These are phyloP conservation scores for Malurus alboscapulatus DNA, from an alignment of 2,113 vertebrate species.

Conservation along the genomic window DNA sequence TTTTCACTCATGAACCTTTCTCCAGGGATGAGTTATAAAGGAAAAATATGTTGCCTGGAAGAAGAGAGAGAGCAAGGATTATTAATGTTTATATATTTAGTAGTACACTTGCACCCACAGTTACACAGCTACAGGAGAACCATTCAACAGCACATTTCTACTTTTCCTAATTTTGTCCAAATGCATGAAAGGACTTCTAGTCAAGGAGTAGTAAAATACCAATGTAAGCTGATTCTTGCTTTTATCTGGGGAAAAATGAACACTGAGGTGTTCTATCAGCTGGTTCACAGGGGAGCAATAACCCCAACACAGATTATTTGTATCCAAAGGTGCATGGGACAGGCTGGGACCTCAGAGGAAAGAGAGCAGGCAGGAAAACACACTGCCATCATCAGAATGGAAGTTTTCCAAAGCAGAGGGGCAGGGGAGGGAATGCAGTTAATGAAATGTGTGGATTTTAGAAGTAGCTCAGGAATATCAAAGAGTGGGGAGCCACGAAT, in stretches of 20 bases:
- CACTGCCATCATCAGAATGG: not conserved
- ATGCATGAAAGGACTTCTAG: not conserved
- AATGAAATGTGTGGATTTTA: not conserved
- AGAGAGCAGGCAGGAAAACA: not conserved
- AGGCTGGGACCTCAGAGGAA: not conserved
- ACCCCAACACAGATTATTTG: not conserved
- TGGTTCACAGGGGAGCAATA: not conserved
- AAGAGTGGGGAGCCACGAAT: not conserved
- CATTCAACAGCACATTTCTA: not conserved
- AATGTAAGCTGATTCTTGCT: not conserved
- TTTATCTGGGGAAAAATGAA: not conserved
- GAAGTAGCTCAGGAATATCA: not conserved
- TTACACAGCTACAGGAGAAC: not conserved
- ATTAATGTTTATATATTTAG: conserved; percentile 13
- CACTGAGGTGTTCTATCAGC: not conserved
- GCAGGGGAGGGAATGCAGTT: not conserved
- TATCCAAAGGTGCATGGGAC: not conserved
- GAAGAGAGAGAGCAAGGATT: conserved; percentile 13
- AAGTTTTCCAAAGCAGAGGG: not conserved
- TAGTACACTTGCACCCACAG: not conserved
- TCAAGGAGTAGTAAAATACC: not conserved
- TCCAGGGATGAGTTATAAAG: conserved; percentile 55
- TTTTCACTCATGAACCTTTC: conserved; percentile 56
- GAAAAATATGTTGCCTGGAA: conserved; percentile 13
- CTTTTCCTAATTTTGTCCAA: not conserved